A percentile compares a stretch with the other conserved stretches of the same genome.
These are phyloP conservation scores for Athene cunicularia DNA, from an alignment of 2,113 vertebrate genomes.

Conservation along the genomic window DNA sequence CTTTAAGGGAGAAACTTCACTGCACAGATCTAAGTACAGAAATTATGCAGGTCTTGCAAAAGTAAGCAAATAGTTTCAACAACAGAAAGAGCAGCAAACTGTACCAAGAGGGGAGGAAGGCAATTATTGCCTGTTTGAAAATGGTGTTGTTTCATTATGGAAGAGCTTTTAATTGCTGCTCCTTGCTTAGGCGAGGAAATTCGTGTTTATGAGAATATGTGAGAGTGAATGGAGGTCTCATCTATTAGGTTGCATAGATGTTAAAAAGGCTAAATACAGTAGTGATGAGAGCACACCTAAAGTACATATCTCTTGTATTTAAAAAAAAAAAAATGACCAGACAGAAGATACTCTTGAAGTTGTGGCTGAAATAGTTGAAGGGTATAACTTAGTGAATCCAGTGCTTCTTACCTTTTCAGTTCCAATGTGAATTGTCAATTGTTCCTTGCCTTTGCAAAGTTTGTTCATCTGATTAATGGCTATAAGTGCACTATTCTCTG, in stretches of 20 bases:
- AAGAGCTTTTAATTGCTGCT: neutral
- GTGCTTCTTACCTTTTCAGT: neutral
- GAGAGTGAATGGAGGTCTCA: neutral
- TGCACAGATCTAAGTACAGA: neutral
- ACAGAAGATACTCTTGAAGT: neutral
- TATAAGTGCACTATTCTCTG: neutral
- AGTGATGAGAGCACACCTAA: neutral
- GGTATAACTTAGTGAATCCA: neutral
- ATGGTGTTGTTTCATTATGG: neutral
- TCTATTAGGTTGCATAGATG: neutral
- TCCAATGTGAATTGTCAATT: neutral
- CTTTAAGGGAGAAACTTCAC: neutral
- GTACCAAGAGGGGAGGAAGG: neutral
- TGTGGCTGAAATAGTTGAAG: neutral
- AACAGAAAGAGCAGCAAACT: neutral
- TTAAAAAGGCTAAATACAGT: neutral
- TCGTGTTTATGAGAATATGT: accelerated
- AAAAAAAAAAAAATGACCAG: neutral
- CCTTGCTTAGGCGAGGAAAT: neutral
- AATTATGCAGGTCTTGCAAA: neutral
- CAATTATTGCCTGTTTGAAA: neutral
- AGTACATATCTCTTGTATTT: neutral
- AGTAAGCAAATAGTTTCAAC: neutral
- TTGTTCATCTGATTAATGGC: neutral
- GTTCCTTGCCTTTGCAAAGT: neutral